Conservation (phyloP, 2,113 vertebrate species). For the Menidia beryllina region DNA sequence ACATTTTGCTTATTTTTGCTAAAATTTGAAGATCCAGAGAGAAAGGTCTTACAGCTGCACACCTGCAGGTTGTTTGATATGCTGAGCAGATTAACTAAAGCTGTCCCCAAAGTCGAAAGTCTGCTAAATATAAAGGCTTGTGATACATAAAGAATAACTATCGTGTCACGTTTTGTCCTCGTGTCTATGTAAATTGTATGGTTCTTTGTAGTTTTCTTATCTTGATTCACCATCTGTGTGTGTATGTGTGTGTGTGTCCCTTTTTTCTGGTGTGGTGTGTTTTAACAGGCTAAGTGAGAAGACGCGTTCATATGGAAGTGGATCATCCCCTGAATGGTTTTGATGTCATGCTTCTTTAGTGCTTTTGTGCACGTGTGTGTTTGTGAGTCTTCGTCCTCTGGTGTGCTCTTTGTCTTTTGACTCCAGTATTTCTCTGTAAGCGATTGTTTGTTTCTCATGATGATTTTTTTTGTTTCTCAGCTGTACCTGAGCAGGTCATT, state of each 20-base stretch:
- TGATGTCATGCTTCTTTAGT: constrained; percentile 47
- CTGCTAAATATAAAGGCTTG: background rate
- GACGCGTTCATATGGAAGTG: constrained; percentile 30
- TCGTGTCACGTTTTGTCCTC: background rate
- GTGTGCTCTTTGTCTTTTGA: constrained; percentile 32
- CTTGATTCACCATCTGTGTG: background rate
- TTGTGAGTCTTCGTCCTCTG: constrained; percentile 23
- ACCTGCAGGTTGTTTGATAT: too few species aligned
- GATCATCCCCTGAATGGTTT: constrained; percentile 42
- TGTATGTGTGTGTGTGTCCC: background rate
- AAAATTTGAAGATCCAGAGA: background rate
- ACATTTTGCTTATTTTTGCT: background rate
- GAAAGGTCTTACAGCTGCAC: too few species aligned
- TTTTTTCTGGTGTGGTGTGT: constrained; percentile 10
- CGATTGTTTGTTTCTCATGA: constrained; percentile 31
- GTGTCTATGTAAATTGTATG: too few species aligned
- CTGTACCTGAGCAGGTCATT: constrained; percentile 11
- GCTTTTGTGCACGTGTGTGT: constrained; percentile 17
- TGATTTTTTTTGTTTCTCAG: constrained; percentile 51
- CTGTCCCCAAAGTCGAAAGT: background rate
- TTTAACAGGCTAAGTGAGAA: constrained; percentile 56
- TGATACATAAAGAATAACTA: background rate
- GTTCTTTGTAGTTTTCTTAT: background rate
- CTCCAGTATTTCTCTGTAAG: constrained; percentile 25
- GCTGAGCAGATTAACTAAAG: too few species aligned